These are phyloP conservation scores for Calameuta idolon DNA, from an alignment of 2,888 invertebrate species.

Conservation along the genomic window DNA sequence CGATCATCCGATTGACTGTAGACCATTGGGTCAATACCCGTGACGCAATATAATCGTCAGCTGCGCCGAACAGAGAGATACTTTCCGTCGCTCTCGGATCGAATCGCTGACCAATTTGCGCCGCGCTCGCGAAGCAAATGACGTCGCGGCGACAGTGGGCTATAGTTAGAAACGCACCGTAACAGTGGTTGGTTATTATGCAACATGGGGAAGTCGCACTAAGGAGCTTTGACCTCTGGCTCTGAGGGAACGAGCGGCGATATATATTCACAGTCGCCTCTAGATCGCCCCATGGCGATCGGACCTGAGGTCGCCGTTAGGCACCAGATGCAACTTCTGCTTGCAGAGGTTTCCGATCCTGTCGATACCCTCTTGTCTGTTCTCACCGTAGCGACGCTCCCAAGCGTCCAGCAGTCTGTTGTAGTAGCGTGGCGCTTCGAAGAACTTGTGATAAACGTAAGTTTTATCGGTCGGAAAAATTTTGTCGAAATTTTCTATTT, in stretches of 20 bases:
- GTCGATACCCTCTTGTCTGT: slow-evolving; percentile 74
- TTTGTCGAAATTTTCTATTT: slow-evolving; percentile 78
- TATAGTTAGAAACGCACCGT: not conserved
- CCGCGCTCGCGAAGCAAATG: not conserved
- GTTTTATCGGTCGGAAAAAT: slow-evolving; percentile 84
- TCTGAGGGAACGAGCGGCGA: not conserved
- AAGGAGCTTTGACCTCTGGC: not conserved
- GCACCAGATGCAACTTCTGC: slow-evolving; percentile 16
- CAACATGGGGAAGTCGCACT: not conserved
- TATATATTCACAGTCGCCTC: not conserved
- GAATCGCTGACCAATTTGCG: not conserved
- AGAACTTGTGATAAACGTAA: slow-evolving; percentile 81
- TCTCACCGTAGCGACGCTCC: slow-evolving; percentile 78
- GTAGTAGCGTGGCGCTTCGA: slow-evolving; percentile 85
- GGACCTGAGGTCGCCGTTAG: not conserved
- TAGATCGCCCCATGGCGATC: not conserved
- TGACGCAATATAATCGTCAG: not conserved
- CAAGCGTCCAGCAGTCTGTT: slow-evolving; percentile 90
- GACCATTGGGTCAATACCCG: not conserved
- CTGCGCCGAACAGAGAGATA: not conserved
- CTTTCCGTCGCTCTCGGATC: not conserved
- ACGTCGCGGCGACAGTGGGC: slow-evolving; percentile 1
- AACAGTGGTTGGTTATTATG: not conserved
- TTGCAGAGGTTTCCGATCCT: slow-evolving; percentile 15
- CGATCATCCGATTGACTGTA: not conserved